Conservation (phyloP, 2,888 invertebrate genomes). For the Coelinius sp. region DNA sequence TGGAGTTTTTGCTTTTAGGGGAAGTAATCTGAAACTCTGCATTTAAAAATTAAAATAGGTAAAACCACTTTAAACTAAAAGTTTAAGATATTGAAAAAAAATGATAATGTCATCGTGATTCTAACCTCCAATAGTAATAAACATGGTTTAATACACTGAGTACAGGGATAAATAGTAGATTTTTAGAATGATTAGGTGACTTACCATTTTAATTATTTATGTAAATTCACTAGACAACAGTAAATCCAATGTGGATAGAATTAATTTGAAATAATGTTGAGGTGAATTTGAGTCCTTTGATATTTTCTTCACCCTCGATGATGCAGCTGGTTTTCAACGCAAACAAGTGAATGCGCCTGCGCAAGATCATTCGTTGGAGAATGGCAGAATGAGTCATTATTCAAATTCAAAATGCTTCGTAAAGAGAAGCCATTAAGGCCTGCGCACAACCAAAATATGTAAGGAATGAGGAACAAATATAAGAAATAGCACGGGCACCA, state of each 20-base stretch:
- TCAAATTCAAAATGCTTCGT: too few species aligned
- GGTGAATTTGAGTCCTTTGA: not conserved
- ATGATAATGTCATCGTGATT: conserved; percentile 2
- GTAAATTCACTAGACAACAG: not conserved
- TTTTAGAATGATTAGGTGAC: not conserved
- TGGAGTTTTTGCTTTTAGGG: conserved; percentile 75
- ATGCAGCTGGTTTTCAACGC: too few species aligned
- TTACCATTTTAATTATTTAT: conserved; percentile 9
- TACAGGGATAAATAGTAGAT: not conserved
- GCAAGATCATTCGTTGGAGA: too few species aligned
- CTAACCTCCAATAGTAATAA: not conserved
- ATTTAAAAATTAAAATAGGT: conserved; percentile 54
- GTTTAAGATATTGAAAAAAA: not conserved
- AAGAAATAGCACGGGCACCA: too few species aligned
- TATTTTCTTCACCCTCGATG: too few species aligned
- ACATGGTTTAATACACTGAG: not conserved
- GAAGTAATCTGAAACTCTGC: conserved; percentile 79
- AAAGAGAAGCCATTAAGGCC: too few species aligned
- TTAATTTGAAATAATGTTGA: not conserved
- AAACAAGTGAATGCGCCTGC: too few species aligned
- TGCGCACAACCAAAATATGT: too few species aligned
- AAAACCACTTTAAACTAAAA: not conserved
- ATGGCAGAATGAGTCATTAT: too few species aligned
- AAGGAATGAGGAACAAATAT: too few species aligned
- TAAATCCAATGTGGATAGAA: not conserved